Percentiles rank a stretch among this genome's conserved stretches.
Conservation (phyloP, 1,140 invertebrate species). For the Panagrolaimus sp. region DNA sequence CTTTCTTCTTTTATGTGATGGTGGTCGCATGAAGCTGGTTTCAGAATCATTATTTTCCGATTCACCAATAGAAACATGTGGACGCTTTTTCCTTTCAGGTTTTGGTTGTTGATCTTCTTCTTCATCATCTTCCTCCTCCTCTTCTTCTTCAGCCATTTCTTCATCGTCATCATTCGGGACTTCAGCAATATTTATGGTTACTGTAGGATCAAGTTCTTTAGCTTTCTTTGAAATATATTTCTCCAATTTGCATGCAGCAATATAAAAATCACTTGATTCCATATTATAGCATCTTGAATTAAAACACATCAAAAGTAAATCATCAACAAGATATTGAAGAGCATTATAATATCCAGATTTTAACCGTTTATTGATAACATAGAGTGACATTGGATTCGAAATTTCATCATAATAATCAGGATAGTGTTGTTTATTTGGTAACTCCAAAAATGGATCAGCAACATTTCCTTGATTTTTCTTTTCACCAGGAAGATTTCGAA, state of each 20-base stretch:
- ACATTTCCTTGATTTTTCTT: constrained; percentile 63
- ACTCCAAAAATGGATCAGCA: constrained; percentile 82
- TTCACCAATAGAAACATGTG: background rate
- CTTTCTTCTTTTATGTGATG: background rate
- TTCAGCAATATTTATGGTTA: constrained; percentile 23
- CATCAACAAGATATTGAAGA: constrained; percentile 36
- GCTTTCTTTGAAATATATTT: constrained; percentile 42
- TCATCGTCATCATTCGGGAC: background rate
- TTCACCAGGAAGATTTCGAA: constrained; percentile 64
- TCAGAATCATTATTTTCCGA: constrained; percentile 22
- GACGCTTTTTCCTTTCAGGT: background rate
- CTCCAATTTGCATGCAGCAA: constrained; percentile 41
- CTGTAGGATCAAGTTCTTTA: constrained; percentile 28
- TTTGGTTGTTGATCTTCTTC: constrained; percentile 3
- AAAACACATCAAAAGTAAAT: constrained; percentile 75
- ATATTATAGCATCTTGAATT: constrained; percentile 92
- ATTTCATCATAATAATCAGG: constrained; percentile 97
- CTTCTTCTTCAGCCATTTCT: no score
- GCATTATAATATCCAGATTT: constrained; percentile 61
- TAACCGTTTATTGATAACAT: constrained; percentile 84
- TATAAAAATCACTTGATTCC: constrained; percentile 76
- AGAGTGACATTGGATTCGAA: constrained; percentile 85
- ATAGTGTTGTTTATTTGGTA: constrained; percentile 74
- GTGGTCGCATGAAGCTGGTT: background rate
- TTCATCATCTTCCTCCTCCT: background rate